Evolutionary conservation across 2,888 invertebrate species (phyloP), one percentile per base, ranked within the genome.

Genomic region (Drosophila fungiperda): DNA sequence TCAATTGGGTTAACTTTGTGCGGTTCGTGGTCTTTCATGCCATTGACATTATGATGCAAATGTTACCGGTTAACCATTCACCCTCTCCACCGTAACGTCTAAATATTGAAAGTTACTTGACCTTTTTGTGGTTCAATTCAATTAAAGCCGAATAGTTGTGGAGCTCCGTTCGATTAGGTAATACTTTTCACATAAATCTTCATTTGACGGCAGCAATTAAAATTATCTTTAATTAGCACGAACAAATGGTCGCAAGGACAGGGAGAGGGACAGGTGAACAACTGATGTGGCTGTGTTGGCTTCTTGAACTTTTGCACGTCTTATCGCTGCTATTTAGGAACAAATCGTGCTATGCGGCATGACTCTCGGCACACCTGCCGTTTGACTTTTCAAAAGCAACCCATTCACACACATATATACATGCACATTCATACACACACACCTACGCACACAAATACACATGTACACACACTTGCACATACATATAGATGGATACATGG

Each of bases 171-270:
- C 70, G 84, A 79, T 83, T 79, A 73, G 76, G 76, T 72, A 74
- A 81, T 83, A 72, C 60, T 60, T 61, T 45, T 49, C 20, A 62
- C 82, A 92, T 92, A 92, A 92, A 92, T 92, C 92, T 91, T 88
- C 87, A 91, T 91, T 92, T 89, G 88, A 73, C 62, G 72, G 87
- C 89, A 77, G 83, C 92, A 92, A 92, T 92, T 92, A 92, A 90
- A 91, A 91, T 92, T 92, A 92, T 92, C 91, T 89, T 87, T 91
- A 92, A 92, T 92, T 92, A 90, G 91, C 91, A 90, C 91, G 84
- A 89, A 90, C 86, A 62, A 78, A 84, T 82, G 78, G 72, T 68
- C 57, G 58, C 62, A 61, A 48, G 66, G 53, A 49, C 32, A 12
- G 48, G 45, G 8, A 23, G 23, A 8, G 15, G 23, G 15, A 45